Conservation (phyloP, 2,797 vertebrate species). For the Denticeps clupeoides region DNA sequence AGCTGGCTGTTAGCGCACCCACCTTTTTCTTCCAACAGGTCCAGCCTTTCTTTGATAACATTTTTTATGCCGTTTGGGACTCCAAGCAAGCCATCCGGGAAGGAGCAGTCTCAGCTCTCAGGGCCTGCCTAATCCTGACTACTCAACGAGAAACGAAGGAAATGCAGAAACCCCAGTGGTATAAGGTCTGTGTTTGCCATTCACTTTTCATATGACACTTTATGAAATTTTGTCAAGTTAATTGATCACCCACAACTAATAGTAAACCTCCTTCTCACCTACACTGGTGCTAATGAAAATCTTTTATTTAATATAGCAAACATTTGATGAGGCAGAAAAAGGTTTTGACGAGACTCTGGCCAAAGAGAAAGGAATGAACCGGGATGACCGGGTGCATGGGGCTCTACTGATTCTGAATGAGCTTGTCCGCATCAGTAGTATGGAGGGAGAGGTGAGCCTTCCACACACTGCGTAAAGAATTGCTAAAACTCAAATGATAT, state of each 20-base stretch:
- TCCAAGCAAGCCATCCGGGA: constrained; percentile 94
- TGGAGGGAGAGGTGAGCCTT: constrained; percentile 93
- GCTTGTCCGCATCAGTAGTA: constrained; percentile 96
- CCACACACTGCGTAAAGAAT: neutral
- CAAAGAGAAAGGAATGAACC: constrained; percentile 97
- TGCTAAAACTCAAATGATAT: neutral
- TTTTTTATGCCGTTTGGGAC: constrained; percentile 97
- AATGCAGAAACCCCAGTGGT: constrained; percentile 99
- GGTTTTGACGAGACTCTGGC: constrained; percentile 92
- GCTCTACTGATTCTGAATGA: constrained; percentile 94
- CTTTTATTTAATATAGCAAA: constrained; percentile 66
- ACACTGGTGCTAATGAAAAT: neutral
- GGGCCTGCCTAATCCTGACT: constrained; percentile 91
- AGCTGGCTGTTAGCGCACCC: constrained; percentile 90
- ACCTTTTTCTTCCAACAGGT: constrained; percentile 99
- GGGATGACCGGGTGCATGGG: constrained; percentile 89
- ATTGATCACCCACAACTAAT: too few species aligned
- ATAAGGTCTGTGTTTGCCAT: constrained; percentile 68
- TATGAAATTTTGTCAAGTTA: too few species aligned
- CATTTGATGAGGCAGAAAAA: constrained; percentile 92
- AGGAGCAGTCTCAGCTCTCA: constrained; percentile 86
- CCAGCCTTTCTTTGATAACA: constrained; percentile 95
- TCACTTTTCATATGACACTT: neutral
- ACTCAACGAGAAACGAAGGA: constrained; percentile 96
- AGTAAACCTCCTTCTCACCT: too few species aligned